These are phyloP conservation scores for Brachionus koreanus DNA, from an alignment of 1,140 invertebrate genomes.

Conservation along the genomic window DNA sequence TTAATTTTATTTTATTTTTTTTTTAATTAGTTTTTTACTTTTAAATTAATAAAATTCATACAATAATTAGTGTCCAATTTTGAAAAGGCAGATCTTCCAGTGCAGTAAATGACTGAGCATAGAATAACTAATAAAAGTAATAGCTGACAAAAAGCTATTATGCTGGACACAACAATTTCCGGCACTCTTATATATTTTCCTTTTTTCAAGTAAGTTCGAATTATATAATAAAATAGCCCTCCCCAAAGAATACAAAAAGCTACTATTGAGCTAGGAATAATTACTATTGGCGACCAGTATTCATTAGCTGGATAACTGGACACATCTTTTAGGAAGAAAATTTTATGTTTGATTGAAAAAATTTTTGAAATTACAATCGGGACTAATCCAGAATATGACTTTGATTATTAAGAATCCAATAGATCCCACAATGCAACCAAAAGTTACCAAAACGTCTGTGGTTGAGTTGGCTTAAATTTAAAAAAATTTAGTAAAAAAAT, in stretches of 20 bases:
- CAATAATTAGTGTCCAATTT: not conserved
- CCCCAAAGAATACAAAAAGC: conserved; percentile 20
- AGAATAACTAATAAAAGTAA: conserved; percentile 3
- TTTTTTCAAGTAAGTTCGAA: not conserved
- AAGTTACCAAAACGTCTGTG: conserved; percentile 7
- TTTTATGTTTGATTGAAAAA: not conserved
- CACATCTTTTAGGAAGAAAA: conserved; percentile 12
- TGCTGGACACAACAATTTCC: not conserved
- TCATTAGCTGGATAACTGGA: conserved; percentile 4
- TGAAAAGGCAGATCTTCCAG: conserved; percentile 10
- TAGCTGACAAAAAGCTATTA: conserved; percentile 33
- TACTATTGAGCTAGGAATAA: conserved; percentile 6
- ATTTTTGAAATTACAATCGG: conserved; percentile 29
- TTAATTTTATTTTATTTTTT: not conserved
- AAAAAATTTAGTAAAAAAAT: not conserved
- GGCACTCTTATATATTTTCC: not conserved
- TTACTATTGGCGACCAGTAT: conserved; percentile 42
- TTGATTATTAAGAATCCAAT: conserved; percentile 32
- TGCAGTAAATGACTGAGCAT: conserved; percentile 36
- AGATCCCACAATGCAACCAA: conserved; percentile 24
- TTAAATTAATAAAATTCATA: not conserved
- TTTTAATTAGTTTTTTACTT: not conserved
- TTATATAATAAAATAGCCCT: conserved; percentile 15
- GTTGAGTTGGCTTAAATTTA: not conserved
- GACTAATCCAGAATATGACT: conserved; percentile 41